Percentiles rank a stretch among this genome's conserved stretches.
Conservation (phyloP, 2,888 invertebrate species). For the Ophraella communa region DNA sequence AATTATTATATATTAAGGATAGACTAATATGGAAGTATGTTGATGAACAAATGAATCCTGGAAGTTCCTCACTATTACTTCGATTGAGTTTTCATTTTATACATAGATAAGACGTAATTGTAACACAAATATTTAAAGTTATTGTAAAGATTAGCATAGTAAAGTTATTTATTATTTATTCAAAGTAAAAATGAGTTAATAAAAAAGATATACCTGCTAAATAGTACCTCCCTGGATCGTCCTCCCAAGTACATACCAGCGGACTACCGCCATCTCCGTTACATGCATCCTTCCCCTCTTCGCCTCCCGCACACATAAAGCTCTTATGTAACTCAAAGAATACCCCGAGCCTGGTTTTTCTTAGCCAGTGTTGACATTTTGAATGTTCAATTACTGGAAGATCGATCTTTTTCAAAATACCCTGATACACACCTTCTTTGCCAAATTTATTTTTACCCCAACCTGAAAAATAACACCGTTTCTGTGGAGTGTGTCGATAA, state of each 20-base stretch:
- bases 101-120: too few species aligned
- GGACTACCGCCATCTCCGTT: conserved; percentile 47
- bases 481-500: conserved; percentile 39
- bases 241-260: conserved; percentile 50
- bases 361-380: conserved; percentile 68
- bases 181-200: neutral
- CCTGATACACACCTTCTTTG: conserved; percentile 8
- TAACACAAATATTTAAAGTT: too few species aligned
- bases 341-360: conserved; percentile 69
- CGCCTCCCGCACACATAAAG: conserved; percentile 82
- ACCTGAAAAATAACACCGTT: conserved; percentile 72
- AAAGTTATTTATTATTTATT: too few species aligned
- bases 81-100: too few species aligned
- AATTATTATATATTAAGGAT: too few species aligned
- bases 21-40: too few species aligned
- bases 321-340: conserved; percentile 71
- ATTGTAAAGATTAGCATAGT: too few species aligned
- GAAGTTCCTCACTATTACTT: too few species aligned
- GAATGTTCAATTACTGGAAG: conserved; percentile 69
- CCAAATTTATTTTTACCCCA: conserved; percentile 63
- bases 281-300: conserved; percentile 77
- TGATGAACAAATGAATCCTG: too few species aligned
- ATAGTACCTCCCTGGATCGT: conserved; percentile 62
- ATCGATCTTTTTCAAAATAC: conserved; percentile 71
- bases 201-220: conserved; percentile 66